Base-by-base conservation (phyloP, 1,140 invertebrate genomes). In the Melitaea cinxia region DNA sequence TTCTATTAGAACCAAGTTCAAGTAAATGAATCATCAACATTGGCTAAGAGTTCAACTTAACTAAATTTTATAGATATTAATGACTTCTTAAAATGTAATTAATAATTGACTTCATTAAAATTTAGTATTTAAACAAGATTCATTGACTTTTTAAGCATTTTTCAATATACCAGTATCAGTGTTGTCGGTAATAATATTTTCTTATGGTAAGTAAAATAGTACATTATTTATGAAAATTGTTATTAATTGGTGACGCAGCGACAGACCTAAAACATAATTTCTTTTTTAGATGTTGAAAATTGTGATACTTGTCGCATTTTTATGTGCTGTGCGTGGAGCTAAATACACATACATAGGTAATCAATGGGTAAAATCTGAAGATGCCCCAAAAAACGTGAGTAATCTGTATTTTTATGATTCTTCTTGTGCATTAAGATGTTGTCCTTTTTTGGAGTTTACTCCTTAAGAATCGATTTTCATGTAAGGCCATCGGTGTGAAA, bases 211-310 rank as follows among this genome's bases (percentile, higher is more conserved):
- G 30, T 33, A 1, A 33, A 33, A 2, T n/a, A n/a, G n/a, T n/a
- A 33, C 9, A 1, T 1, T 9, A 33, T 33, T 33, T 33, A 33
- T 6, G 30, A 33, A 6, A 33, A 33, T 3, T 24, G 45, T 49
- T 54, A 50, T 33, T 33, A 28, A 28, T 28, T 7, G 26, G 26
- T 28, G n/a, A n/a, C n/a, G n/a, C n/a, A n/a, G n/a, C n/a, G n/a
- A n/a, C n/a, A n/a, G n/a, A n/a, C n/a, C n/a, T n/a, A n/a, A n/a
- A n/a, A n/a, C n/a, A n/a, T n/a, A n/a, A n/a, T n/a, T 49, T n/a
- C 23, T 45, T 17, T 69, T 61, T 42, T 54, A 70, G 68, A 70
- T 70, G 63, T 53, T 65, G 15, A 65, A 57, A 49, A 9, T 52
- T 23, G 26, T 65, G 1, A 12, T 61, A 10, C 9, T 53, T 12